phyloP scores from a whole-genome alignment of 2,797 vertebrate genomes.

The Chloroceryle amazona region DNA sequence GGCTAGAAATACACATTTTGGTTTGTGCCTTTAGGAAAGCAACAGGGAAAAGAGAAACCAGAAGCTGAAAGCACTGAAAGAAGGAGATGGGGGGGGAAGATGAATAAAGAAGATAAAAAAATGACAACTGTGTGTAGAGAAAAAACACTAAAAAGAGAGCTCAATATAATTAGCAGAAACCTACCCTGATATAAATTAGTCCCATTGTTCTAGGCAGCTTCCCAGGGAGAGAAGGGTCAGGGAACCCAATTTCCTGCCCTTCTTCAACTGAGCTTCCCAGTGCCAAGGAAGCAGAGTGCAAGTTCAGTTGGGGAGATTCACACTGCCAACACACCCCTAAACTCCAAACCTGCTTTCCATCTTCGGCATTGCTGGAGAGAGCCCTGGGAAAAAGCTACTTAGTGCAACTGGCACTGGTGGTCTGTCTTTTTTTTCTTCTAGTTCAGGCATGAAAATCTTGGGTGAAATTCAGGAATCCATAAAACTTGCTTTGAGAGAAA shows the following conservation, averaged over 20 bases:
- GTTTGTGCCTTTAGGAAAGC: background rate
- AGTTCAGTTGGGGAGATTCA: background rate
- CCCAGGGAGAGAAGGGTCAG: background rate
- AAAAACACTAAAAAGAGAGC: too few species aligned
- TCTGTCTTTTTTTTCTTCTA: background rate
- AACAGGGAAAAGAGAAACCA: background rate
- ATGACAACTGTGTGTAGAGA: fast-evolving
- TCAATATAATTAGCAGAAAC: background rate
- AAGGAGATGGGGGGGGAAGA: background rate
- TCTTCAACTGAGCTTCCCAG: background rate
- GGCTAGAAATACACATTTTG: background rate
- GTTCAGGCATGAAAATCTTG: background rate
- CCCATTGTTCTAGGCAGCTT: background rate
- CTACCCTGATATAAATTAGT: background rate
- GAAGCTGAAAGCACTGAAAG: background rate
- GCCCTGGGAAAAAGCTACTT: background rate
- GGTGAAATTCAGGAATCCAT: background rate
- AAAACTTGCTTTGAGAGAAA: background rate
- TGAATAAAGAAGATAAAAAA: background rate
- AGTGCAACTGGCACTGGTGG: background rate
- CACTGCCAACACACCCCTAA: background rate
- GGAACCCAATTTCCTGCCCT: background rate
- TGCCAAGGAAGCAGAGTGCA: background rate
- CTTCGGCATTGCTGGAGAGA: background rate
- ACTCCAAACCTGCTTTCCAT: background rate